phyloP scores from a whole-genome alignment of 2,797 vertebrate genomes.

The Muraenolepis orangiensis region DNA sequence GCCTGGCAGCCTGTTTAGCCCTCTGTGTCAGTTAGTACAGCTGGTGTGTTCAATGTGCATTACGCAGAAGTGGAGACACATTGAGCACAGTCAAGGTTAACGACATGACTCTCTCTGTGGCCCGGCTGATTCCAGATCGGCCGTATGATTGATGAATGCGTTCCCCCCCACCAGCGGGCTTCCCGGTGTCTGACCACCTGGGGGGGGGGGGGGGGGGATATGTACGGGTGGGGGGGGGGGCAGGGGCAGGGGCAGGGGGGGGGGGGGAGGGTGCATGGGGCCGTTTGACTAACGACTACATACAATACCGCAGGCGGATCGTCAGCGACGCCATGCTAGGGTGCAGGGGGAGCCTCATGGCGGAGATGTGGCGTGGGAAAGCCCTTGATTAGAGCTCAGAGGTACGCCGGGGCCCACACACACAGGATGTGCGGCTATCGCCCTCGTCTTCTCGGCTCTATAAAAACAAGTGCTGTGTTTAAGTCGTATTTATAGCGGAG shows the following conservation, averaged over 20 bases:
- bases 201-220: constrained; percentile 39
- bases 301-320: constrained; percentile 53
- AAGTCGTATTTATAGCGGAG: neutral
- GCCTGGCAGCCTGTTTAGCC: constrained; percentile 19
- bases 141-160: constrained; percentile 63
- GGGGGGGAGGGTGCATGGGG: constrained; percentile 8
- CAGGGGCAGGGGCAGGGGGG: constrained; percentile 7
- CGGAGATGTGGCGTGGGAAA: constrained; percentile 62
- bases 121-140: constrained; percentile 64
- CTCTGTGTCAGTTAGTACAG: constrained; percentile 13
- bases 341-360: constrained; percentile 33
- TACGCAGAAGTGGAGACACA: constrained; percentile 28
- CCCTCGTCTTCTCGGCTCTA: constrained; percentile 33
- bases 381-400: constrained; percentile 63
- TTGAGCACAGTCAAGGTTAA: constrained; percentile 56
- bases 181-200: constrained; percentile 47
- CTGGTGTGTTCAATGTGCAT: constrained; percentile 35
- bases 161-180: constrained; percentile 50
- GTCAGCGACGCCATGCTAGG: constrained; percentile 29
- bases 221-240: constrained; percentile 8
- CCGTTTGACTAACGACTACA: constrained; percentile 32
- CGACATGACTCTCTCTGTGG: constrained; percentile 58
- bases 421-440: constrained; percentile 50
- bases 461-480: neutral
- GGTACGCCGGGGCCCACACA: constrained; percentile 48